Percentiles rank a stretch among this genome's conserved stretches.
Conservation (phyloP, 2,888 invertebrate genomes). For the Nemotelus pantherinus region DNA sequence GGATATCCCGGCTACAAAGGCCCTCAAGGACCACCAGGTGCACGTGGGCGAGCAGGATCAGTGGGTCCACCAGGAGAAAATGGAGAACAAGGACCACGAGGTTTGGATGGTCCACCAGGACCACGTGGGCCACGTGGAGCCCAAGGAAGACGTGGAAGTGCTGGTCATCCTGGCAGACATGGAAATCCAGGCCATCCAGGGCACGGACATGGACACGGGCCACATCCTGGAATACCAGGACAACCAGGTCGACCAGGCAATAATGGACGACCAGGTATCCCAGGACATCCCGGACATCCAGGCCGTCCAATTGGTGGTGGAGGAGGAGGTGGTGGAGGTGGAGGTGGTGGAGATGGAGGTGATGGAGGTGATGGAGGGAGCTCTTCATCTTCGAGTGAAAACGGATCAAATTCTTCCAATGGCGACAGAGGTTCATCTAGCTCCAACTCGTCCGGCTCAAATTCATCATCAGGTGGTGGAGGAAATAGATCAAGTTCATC, state of each 20-base stretch:
- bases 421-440: neutral
- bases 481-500: neutral
- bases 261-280: neutral
- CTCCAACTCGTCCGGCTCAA: neutral
- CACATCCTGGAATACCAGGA: neutral
- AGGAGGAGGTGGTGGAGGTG: neutral
- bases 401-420: neutral
- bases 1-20: slow-evolving; percentile 39
- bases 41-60: slow-evolving; percentile 18
- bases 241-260: neutral
- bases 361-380: neutral
- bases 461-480: neutral
- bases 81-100: slow-evolving; percentile 14
- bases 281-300: slow-evolving; percentile 8
- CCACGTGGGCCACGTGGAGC: slow-evolving; percentile 21
- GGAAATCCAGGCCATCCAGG: neutral
- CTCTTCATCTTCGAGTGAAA: neutral
- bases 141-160: neutral
- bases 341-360: neutral
- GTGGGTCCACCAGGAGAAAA: slow-evolving; percentile 20
- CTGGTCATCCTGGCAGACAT: slow-evolving; percentile 5
- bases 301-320: slow-evolving; percentile 8
- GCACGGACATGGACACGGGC: neutral
- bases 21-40: slow-evolving; percentile 42
- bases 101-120: slow-evolving; percentile 28